A percentile compares a stretch with the other conserved stretches of the same genome.
These are phyloP conservation scores for Mohoua ochrocephala DNA, from an alignment of 2,113 vertebrate species.

Conservation along the genomic window DNA sequence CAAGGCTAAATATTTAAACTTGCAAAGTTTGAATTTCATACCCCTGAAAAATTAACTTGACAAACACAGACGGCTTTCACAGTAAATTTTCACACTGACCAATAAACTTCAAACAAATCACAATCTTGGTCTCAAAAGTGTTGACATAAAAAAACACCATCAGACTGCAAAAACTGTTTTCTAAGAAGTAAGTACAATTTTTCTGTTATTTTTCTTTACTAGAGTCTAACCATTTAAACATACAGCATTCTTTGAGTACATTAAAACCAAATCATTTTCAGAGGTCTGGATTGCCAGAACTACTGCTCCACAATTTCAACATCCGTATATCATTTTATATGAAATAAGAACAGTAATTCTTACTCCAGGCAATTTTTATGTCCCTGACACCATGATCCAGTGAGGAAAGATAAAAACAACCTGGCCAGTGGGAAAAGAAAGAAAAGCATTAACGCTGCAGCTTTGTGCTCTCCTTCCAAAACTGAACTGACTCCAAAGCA, in stretches of 20 bases:
- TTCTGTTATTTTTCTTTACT: neutral
- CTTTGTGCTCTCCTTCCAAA: neutral
- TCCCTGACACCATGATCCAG: neutral
- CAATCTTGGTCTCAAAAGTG: neutral
- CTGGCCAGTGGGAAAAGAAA: neutral
- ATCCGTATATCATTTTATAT: neutral
- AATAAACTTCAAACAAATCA: neutral
- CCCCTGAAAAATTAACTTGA: neutral
- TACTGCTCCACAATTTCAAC: neutral
- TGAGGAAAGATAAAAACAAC: neutral
- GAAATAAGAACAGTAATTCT: neutral
- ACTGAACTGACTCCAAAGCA: neutral
- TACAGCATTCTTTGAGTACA: neutral
- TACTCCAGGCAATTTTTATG: neutral
- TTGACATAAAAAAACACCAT: neutral
- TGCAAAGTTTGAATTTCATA: neutral
- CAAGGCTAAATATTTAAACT: constrained; percentile 5
- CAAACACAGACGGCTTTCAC: neutral
- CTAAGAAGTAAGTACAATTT: neutral
- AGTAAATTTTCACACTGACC: neutral
- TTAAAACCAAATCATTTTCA: neutral
- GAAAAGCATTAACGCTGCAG: neutral
- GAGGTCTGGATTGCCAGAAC: neutral
- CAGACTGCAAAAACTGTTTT: neutral
- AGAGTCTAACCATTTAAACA: neutral